phyloP scores from a whole-genome alignment of 2,113 vertebrate species.

The Ictidomys tridecemlineatus region DNA sequence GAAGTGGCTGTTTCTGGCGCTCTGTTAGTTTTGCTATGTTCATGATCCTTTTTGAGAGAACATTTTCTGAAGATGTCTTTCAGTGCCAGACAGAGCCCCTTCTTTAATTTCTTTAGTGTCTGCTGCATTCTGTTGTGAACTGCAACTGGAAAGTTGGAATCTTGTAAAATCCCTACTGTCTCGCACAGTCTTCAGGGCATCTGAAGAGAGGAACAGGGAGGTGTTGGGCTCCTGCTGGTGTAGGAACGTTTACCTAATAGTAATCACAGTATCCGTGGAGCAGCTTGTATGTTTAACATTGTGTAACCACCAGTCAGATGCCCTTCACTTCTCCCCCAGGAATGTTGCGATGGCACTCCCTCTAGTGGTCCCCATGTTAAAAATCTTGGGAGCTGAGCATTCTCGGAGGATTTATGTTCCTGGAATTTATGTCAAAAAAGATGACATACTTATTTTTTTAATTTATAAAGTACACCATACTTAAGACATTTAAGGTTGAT shows the following conservation, averaged over 20 bases:
- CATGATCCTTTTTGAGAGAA: background rate
- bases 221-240: background rate
- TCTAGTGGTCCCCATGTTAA: background rate
- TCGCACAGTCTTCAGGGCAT: background rate
- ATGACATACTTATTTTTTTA: background rate
- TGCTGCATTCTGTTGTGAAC: conserved; percentile 7
- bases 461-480: background rate
- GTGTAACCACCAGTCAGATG: background rate
- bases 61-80: background rate
- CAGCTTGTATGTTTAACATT: background rate
- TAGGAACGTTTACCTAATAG: background rate
- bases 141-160: background rate
- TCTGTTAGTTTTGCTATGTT: conserved; percentile 27
- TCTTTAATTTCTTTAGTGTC: background rate
- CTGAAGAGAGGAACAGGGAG: background rate
- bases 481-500: background rate
- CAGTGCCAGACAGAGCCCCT: background rate
- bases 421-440: background rate
- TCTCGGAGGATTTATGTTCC: conserved; percentile 1
- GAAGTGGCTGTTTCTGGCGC: background rate
- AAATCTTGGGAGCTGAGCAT: background rate
- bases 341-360: background rate
- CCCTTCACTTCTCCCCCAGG: background rate
- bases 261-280: background rate
- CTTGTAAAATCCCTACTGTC: background rate